phyloP scores from a whole-genome alignment of 2,113 vertebrate species.

The Albula glossodonta region DNA sequence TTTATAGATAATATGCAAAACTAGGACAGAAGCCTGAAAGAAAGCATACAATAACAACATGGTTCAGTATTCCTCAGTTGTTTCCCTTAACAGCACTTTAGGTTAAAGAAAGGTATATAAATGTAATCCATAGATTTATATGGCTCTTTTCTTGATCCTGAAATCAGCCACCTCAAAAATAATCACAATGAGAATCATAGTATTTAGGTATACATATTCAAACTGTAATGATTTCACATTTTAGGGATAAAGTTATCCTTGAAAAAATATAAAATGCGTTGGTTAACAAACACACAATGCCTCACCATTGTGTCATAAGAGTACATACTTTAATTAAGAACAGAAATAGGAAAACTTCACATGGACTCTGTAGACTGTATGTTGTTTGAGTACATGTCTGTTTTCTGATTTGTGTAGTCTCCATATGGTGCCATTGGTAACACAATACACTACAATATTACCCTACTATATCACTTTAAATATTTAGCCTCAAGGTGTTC shows the following conservation, averaged over 20 bases:
- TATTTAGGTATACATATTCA: not conserved
- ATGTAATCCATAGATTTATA: too few species aligned
- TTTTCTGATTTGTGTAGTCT: constrained; percentile 29
- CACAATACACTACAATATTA: constrained; percentile 17
- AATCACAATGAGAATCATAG: not conserved
- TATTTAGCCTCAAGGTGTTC: constrained; percentile 29
- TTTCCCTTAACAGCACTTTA: not conserved
- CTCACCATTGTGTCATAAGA: not conserved
- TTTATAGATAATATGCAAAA: too few species aligned
- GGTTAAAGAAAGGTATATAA: too few species aligned
- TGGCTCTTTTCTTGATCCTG: too few species aligned
- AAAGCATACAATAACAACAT: too few species aligned
- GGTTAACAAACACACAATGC: too few species aligned
- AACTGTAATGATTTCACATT: not conserved
- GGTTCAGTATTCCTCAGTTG: too few species aligned
- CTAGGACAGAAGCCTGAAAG: too few species aligned
- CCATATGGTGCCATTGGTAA: constrained; percentile 23
- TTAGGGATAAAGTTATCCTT: too few species aligned
- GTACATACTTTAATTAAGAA: not conserved
- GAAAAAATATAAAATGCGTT: not conserved
- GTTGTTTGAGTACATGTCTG: not conserved
- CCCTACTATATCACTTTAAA: constrained; percentile 19
- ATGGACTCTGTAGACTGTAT: not conserved
- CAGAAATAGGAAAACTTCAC: not conserved
- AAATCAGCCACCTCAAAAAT: too few species aligned